Evolutionary conservation across 1,140 invertebrate genomes (phyloP).

Genomic region (Diachasma alloeum): DNA sequence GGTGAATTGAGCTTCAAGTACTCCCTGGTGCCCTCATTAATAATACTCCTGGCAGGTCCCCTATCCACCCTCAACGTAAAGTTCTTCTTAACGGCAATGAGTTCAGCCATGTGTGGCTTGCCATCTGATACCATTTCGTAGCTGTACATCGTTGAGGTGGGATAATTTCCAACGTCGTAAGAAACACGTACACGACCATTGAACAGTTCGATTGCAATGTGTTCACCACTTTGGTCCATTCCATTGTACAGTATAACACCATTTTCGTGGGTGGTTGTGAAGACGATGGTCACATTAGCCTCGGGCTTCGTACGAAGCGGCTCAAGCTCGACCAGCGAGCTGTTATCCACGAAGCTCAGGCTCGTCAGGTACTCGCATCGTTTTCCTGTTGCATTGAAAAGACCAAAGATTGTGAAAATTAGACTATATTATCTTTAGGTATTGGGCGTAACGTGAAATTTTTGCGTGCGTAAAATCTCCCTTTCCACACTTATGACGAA

Average conservation of each 20-base stretch:
- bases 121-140: slow-evolving; percentile 85
- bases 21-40: slow-evolving; percentile 91
- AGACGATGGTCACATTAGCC: slow-evolving; percentile 93
- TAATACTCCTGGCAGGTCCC: slow-evolving; percentile 86
- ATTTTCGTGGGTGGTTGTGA: slow-evolving; percentile 89
- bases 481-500: no score
- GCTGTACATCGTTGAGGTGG: slow-evolving; percentile 97
- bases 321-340: slow-evolving; percentile 93
- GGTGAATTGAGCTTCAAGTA: slow-evolving; percentile 87
- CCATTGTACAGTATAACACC: slow-evolving; percentile 92
- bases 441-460: no score
- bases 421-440: no score
- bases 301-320: slow-evolving; percentile 85
- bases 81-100: slow-evolving; percentile 92
- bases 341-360: slow-evolving; percentile 91
- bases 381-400: slow-evolving; percentile 71
- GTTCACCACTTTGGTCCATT: slow-evolving; percentile 75
- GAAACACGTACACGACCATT: slow-evolving; percentile 91
- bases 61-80: slow-evolving; percentile 92
- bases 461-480: no score
- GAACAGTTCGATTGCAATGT: slow-evolving; percentile 95
- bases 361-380: slow-evolving; percentile 95
- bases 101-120: slow-evolving; percentile 86
- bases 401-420: no score
- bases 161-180: slow-evolving; percentile 97